Conservation (phyloP, 1,140 invertebrate genomes). For the Aphelenchoides besseyi region DNA sequence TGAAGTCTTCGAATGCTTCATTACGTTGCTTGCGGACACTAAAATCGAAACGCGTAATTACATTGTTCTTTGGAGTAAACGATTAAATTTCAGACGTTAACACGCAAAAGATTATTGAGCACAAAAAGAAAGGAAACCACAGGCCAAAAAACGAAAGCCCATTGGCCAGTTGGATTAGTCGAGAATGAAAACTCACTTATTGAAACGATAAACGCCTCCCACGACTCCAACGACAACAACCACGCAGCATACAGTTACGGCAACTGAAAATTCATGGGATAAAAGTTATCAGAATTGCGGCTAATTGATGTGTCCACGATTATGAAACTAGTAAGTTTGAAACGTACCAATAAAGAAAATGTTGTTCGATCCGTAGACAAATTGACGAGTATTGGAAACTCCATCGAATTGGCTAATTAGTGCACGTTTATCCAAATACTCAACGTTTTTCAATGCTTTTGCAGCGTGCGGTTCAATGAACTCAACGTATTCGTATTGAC, state of each 20-base stretch:
- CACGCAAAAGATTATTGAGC: background rate
- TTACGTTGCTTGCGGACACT: conserved; percentile 24
- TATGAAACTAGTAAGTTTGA: background rate
- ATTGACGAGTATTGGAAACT: background rate
- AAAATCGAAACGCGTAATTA: conserved; percentile 21
- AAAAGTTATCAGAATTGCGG: background rate
- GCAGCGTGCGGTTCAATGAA: conserved; percentile 27
- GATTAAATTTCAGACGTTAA: background rate
- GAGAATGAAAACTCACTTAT: conserved; percentile 19
- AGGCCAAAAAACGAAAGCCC: conserved; percentile 17
- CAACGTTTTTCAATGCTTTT: conserved; percentile 17
- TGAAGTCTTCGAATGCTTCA: conserved; percentile 30
- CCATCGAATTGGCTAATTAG: background rate
- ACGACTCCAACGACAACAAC: conserved; percentile 38
- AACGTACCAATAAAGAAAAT: conserved; percentile 28
- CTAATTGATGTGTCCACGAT: background rate
- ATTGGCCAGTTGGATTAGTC: background rate
- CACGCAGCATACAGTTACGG: conserved; percentile 40
- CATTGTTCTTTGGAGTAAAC: too few relatives aligned
- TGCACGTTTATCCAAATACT: conserved; percentile 25
- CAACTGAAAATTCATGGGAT: conserved; percentile 33
- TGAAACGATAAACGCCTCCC: conserved; percentile 38
- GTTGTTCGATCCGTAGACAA: conserved; percentile 16
- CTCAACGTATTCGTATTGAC: conserved; percentile 28
- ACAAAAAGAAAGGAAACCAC: background rate